Evolutionary conservation across 2,797 vertebrate genomes (phyloP).

Genomic region (Peromyscus attwateri): DNA sequence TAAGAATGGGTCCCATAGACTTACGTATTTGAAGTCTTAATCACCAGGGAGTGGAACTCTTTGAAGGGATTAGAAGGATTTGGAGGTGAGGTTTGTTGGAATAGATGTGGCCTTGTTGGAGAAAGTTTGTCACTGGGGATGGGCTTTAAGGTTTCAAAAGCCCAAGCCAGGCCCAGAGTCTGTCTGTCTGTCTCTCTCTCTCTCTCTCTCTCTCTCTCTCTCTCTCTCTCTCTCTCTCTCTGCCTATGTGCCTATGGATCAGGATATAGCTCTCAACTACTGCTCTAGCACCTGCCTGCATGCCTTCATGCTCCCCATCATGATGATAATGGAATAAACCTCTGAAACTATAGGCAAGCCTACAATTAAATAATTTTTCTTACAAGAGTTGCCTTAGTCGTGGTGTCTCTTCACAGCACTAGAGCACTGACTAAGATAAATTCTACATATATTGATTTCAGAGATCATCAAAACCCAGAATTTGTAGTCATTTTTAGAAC

Average conservation of each 20-base stretch:
- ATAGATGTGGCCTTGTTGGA: not conserved
- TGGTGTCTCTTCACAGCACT: not conserved
- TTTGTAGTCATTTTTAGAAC: slow-evolving; percentile 80
- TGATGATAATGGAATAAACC: not conserved
- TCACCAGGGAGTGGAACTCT: not conserved
- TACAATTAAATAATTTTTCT: not conserved
- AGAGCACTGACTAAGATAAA: not conserved
- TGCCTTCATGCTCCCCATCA: no score
- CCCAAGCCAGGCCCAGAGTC: not conserved
- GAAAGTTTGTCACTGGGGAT: not conserved
- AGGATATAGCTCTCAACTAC: no score
- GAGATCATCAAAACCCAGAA: slow-evolving; percentile 83
- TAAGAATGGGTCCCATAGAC: not conserved
- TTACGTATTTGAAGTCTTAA: not conserved
- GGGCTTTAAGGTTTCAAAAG: not conserved
- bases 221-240: not conserved
- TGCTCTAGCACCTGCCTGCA: not conserved
- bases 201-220: not conserved
- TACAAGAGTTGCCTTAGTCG: not conserved
- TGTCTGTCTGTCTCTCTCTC: not conserved
- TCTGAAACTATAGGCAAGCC: no score
- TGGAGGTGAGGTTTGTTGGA: not conserved
- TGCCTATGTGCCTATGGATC: no score
- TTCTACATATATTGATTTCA: slow-evolving; percentile 81
- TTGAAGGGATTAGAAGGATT: not conserved